phyloP scores from a whole-genome alignment of 2,888 invertebrate species.

The Himalopsyche japonica region DNA sequence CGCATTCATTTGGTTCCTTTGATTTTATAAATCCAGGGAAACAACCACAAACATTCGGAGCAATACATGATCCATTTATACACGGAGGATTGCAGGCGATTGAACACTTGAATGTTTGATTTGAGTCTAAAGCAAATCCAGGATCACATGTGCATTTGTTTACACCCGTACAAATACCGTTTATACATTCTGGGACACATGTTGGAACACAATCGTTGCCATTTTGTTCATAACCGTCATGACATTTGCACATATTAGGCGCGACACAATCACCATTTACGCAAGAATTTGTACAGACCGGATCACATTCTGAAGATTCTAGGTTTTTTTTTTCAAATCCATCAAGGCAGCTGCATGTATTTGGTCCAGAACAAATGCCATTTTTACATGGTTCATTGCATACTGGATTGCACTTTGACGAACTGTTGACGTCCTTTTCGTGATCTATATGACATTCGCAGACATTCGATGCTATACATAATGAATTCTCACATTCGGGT shows the following conservation, averaged over 20 bases:
- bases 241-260: slow-evolving; percentile 21
- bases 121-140: slow-evolving; percentile 43
- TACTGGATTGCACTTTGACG: slow-evolving; percentile 36
- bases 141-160: slow-evolving; percentile 49
- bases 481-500: slow-evolving; percentile 28
- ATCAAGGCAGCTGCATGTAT: slow-evolving; percentile 45
- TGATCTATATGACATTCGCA: slow-evolving; percentile 42
- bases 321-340: not conserved
- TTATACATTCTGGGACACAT: slow-evolving; percentile 43
- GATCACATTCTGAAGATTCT: slow-evolving; percentile 5
- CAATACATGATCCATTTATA: slow-evolving; percentile 33
- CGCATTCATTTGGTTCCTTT: not conserved
- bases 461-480: not conserved
- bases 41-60: slow-evolving; percentile 27
- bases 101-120: slow-evolving; percentile 35
- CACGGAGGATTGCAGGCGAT: slow-evolving; percentile 35
- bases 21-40: not conserved
- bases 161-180: slow-evolving; percentile 47
- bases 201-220: slow-evolving; percentile 7
- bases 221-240: not conserved
- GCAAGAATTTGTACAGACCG: slow-evolving; percentile 8
- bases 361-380: slow-evolving; percentile 42
- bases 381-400: slow-evolving; percentile 40
- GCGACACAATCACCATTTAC: slow-evolving; percentile 10
- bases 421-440: slow-evolving; percentile 5